Evolutionary conservation across 1,140 invertebrate species (phyloP), one percentile per base, ranked within the genome.

Genomic region (Apis laboriosa): DNA sequence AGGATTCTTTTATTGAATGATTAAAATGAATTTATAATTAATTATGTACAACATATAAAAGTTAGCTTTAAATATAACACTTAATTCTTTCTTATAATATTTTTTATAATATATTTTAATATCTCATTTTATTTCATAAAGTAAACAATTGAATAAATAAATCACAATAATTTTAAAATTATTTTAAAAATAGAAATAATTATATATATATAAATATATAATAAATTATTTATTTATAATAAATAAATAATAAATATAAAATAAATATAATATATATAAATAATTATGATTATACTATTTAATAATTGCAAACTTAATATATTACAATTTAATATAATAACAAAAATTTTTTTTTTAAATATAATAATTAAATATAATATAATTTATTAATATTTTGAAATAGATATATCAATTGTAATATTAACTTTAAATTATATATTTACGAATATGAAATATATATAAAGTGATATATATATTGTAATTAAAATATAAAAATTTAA

Each of bases 1-100:
- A 9, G 0, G 28, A 19, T 8, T 3, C 3, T 28, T 34, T 67
- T 77, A 81, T 21, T 58, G 76, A 79, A 75, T 67, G 56, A 77
- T 51, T 34, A 34, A 85, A 86, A 74, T 86, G 68, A 85, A 75
- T 58, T 73, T 71, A 34, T 34, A 64, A 9, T 64, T 34, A 64
- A 56, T 56, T 63, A 70, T 75, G 17, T 63, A 63, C 21, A 58
- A 86, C 56, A 71, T 85, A 7, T 76, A 76, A 24, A 63, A 58
- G 60, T 19, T 28, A 61, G 2, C 28, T 28, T 34, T 28, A 17
- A 61, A 34, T 17, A 4, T n/a, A 71, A 53, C 15, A 12, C 15
- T 2, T 43, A 51, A 58, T 7, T 12, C 19, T 43, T 13, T 58
- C 49, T 49, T 51, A 21, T 9, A 5, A 17, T n/a, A n/a, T n/a